A percentile compares a stretch with the other conserved stretches of the same genome.
Conservation (phyloP, 2,888 invertebrate genomes). For the Selenia dentaria region DNA sequence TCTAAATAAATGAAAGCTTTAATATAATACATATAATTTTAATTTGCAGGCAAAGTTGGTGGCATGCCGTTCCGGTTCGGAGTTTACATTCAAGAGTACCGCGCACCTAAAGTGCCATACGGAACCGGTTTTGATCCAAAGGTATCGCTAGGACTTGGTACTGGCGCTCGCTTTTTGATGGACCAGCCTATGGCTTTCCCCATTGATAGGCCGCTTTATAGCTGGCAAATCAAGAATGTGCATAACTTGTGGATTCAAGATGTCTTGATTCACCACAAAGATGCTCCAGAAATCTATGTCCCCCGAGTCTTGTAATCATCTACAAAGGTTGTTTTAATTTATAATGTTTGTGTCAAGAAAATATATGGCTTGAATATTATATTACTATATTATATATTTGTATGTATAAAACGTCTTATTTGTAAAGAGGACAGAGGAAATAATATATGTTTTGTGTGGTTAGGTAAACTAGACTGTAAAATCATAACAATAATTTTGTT, state of each 20-base stretch:
- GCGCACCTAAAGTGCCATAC: slow-evolving; percentile 63
- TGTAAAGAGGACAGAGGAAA: no score
- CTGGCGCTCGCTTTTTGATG: slow-evolving; percentile 71
- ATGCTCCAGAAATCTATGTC: slow-evolving; percentile 58
- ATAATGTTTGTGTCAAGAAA: no score
- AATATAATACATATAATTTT: no score
- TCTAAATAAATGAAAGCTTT: no score
- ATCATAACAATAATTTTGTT: no score
- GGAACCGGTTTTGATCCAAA: slow-evolving; percentile 72
- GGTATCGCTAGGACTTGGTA: slow-evolving; percentile 76
- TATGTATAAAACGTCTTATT: no score
- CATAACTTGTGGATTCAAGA: slow-evolving; percentile 79
- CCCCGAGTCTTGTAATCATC: slow-evolving; percentile 29
- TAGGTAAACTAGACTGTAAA: no score
- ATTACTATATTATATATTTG: no score
- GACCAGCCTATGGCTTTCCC: slow-evolving; percentile 83
- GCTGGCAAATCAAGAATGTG: slow-evolving; percentile 57
- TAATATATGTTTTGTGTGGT: no score
- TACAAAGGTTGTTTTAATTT: no score
- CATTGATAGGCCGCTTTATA: slow-evolving; percentile 77
- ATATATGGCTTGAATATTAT: no score
- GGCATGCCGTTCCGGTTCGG: slow-evolving; percentile 86
- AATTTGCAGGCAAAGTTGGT: slow-evolving; percentile 56
- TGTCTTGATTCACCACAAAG: slow-evolving; percentile 81
- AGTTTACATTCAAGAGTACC: slow-evolving; percentile 84